Conservation (phyloP, 2,113 vertebrate species). For the Dromiciops gliroides region DNA sequence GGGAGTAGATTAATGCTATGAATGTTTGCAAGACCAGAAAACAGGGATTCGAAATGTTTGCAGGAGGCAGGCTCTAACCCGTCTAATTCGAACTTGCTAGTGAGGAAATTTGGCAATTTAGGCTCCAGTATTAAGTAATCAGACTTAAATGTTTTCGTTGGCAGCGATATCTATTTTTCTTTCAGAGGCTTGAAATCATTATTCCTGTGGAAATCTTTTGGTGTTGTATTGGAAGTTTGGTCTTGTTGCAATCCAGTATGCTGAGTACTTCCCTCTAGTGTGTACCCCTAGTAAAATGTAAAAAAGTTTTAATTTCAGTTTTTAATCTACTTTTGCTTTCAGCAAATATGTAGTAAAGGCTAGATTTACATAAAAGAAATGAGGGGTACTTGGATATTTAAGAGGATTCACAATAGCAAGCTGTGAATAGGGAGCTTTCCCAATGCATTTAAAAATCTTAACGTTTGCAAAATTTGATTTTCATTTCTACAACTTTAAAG, state of each 20-base stretch:
- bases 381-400: background rate
- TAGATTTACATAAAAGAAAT: constrained; percentile 25
- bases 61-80: background rate
- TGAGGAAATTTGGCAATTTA: background rate
- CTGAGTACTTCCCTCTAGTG: background rate
- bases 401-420: background rate
- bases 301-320: background rate
- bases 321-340: background rate
- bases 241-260: background rate
- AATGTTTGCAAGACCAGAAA: background rate
- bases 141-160: background rate
- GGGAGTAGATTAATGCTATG: background rate
- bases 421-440: background rate
- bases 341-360: constrained; percentile 39
- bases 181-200: background rate
- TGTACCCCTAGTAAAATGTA: constrained; percentile 26
- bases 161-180: background rate
- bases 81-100: background rate
- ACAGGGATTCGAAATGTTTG: background rate
- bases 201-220: background rate
- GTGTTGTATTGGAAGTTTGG: background rate
- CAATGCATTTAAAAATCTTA: background rate
- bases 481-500: background rate
- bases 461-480: background rate
- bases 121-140: background rate